A percentile compares a stretch with the other conserved stretches of the same genome.
Evolutionary conservation across 2,888 invertebrate genomes (phyloP).

Genomic region (Achlya flavicornis): DNA sequence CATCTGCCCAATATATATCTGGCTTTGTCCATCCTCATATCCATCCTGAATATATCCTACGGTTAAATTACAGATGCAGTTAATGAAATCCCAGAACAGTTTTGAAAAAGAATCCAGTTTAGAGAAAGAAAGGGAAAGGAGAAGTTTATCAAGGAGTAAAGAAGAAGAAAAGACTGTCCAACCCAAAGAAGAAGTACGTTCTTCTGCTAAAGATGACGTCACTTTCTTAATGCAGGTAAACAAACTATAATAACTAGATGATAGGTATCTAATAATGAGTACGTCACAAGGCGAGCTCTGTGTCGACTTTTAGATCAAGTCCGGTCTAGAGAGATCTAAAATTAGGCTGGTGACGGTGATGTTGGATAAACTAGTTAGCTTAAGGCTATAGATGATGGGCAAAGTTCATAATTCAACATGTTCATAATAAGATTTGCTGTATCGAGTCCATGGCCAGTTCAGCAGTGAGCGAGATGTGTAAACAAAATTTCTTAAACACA

Average conservation of each 20-base stretch:
- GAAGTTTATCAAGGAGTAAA: conserved; percentile 75
- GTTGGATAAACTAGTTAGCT: neutral
- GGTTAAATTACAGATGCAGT: conserved; percentile 75
- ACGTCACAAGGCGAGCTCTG: too few species aligned
- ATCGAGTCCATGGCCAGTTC: neutral
- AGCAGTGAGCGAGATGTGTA: conserved; percentile 2
- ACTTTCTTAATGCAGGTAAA: conserved; percentile 80
- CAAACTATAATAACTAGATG: neutral
- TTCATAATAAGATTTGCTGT: neutral
- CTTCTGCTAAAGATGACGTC: conserved; percentile 72
- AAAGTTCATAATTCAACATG: neutral
- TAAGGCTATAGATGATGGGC: neutral
- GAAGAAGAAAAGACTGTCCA: conserved; percentile 69
- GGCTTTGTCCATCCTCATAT: neutral
- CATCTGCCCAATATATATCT: neutral
- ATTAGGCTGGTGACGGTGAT: too few species aligned
- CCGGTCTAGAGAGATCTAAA: too few species aligned
- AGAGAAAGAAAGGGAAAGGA: conserved; percentile 75
- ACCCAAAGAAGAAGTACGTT: conserved; percentile 60
- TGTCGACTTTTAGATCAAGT: too few species aligned
- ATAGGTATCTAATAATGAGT: too few species aligned
- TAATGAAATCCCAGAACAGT: conserved; percentile 81
- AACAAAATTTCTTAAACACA: conserved; percentile 4
- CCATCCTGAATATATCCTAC: neutral
- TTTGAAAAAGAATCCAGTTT: conserved; percentile 80